Conservation (phyloP, 2,797 vertebrate species). For the Megalops cyprinoides region DNA sequence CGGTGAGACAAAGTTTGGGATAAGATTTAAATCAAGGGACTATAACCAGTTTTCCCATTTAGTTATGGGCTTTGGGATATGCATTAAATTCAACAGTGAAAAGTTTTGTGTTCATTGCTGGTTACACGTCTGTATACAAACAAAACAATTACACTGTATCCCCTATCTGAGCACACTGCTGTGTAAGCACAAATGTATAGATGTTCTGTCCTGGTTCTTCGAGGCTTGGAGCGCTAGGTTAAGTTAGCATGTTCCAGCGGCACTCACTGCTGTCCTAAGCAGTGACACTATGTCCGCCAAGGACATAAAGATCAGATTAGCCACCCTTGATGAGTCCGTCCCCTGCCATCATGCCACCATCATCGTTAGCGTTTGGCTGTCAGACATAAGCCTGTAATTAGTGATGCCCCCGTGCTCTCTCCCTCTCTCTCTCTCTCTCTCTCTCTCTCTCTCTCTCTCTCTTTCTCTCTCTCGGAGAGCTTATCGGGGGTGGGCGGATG, state of each 20-base stretch:
- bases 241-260: neutral
- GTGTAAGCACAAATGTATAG: neutral
- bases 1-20: too few species aligned
- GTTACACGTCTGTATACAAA: too few species aligned
- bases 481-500: neutral
- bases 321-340: neutral
- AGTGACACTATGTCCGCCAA: neutral
- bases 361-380: neutral
- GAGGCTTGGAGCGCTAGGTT: neutral
- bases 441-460: neutral
- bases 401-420: neutral
- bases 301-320: slow-evolving; percentile 8
- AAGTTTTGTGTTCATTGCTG: too few species aligned
- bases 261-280: neutral
- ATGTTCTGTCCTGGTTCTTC: neutral
- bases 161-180: neutral
- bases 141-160: neutral
- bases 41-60: too few species aligned
- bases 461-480: too few species aligned
- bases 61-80: too few species aligned
- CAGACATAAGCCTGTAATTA: slow-evolving; percentile 2
- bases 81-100: too few species aligned
- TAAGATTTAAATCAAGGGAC: too few species aligned
- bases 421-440: neutral
- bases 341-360: neutral